Evolutionary conservation across 1,140 invertebrate genomes (phyloP), one percentile per base, ranked within the genome.

Genomic region (Meloidogyne chitwoodi): DNA sequence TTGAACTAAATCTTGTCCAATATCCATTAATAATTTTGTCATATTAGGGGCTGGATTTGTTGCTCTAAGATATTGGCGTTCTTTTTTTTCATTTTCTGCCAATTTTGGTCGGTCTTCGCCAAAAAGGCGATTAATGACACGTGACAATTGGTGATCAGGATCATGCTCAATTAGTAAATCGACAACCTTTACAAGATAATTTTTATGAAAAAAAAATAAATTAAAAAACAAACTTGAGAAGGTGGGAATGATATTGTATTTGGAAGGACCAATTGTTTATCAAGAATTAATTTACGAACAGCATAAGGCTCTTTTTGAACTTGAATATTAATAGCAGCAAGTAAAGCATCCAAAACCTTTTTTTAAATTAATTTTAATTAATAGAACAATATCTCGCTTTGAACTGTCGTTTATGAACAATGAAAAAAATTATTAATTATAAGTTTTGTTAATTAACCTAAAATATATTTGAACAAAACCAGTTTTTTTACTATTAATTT

Each of bases 211-310:
- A 48, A 48, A 48, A 19, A 48, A 16, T 5, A 19, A n/a, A 12
- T 26, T 19, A 63, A 68, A 22, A 11, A 67, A 44, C 75, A 19
- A 63, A 83, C 77, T 67, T 83, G 83, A 62, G 83, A 84, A 22
- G 85, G 85, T 19, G 85, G 85, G 68, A 87, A 81, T 2, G 84
- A 86, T 27, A 86, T 86, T 16, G 85, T 83, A 71, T 87, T 86
- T 2, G 85, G 85, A 0, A 86, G 76, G n/a, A 87, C 85, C 4
- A 86, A 62, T 29, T 87, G 78, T 74, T 87, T 87, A 44, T 85
- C 86, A n/a, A 86, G 75, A 64, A 86, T 87, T n/a, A 86, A 56
- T 41, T 82, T 80, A 5, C 83, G 44, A n/a, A 86, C 85, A 6
- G 80, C 75, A 22, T 85, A 77, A 16, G 85, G 85, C 66, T 38